phyloP scores from a whole-genome alignment of 2,113 vertebrate species.

The Periophthalmus modestus region DNA sequence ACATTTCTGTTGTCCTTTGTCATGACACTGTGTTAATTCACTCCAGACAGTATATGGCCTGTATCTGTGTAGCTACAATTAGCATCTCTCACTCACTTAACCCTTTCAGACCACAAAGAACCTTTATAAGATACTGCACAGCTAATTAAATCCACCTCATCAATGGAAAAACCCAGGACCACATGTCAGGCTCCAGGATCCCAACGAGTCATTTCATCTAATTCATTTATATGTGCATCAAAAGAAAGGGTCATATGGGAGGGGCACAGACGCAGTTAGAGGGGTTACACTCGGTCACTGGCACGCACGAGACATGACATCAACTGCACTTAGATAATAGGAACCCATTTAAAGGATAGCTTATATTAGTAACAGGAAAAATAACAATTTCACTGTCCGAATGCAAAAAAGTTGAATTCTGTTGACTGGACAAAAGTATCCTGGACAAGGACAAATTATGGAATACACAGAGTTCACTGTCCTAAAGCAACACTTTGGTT shows the following conservation, averaged over 20 bases:
- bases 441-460: neutral
- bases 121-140: conserved; percentile 36
- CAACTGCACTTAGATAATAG: neutral
- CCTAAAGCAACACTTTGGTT: neutral
- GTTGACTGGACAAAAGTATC: too few relatives aligned
- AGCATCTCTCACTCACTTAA: conserved; percentile 56
- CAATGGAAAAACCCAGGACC: conserved; percentile 29
- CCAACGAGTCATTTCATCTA: conserved; percentile 47
- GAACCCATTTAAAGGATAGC: neutral
- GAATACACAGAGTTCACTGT: neutral
- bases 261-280: conserved; percentile 33
- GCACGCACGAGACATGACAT: conserved; percentile 6
- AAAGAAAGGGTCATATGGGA: conserved; percentile 43
- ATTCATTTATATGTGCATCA: conserved; percentile 63
- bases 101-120: conserved; percentile 52
- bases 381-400: too few relatives aligned
- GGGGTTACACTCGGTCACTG: conserved; percentile 15
- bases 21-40: conserved; percentile 44
- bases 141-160: conserved; percentile 67
- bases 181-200: conserved; percentile 52
- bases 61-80: conserved; percentile 35
- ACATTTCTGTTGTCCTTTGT: conserved; percentile 25
- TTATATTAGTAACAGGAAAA: neutral
- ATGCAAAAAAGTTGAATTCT: too few relatives aligned
- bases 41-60: conserved; percentile 46